These are phyloP conservation scores for Drosophila pandora DNA, from an alignment of 1,140 invertebrate species.

Conservation along the genomic window DNA sequence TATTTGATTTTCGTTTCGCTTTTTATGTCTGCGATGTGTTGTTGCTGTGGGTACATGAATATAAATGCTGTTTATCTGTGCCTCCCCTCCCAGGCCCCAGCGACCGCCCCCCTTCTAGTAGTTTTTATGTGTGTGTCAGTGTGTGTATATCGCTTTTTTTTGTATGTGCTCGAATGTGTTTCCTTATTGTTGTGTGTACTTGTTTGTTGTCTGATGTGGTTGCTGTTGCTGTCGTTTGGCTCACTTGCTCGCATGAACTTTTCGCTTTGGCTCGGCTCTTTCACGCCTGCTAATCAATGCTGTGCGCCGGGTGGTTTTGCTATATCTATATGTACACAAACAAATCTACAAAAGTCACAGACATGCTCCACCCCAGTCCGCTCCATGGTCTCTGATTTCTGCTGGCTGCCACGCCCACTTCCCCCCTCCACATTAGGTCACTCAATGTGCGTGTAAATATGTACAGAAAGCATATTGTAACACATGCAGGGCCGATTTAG, in stretches of 20 bases:
- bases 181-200: slow-evolving; percentile 81
- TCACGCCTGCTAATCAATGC: slow-evolving; percentile 75
- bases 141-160: slow-evolving; percentile 51
- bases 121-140: slow-evolving; percentile 39
- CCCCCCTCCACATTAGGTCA: slow-evolving; percentile 50
- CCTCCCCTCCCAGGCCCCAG: slow-evolving; percentile 16
- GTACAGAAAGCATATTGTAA: slow-evolving; percentile 63
- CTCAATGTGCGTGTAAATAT: slow-evolving; percentile 74
- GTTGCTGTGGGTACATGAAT: slow-evolving; percentile 74
- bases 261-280: slow-evolving; percentile 70
- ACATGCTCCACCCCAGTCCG: slow-evolving; percentile 30
- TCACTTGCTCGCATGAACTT: slow-evolving; percentile 74
- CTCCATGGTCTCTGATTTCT: not conserved
- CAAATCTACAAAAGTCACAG: slow-evolving; percentile 81
- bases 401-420: slow-evolving; percentile 9
- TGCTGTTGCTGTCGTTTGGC: slow-evolving; percentile 40
- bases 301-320: slow-evolving; percentile 77
- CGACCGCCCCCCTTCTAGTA: slow-evolving; percentile 35
- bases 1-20: slow-evolving; percentile 79
- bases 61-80: slow-evolving; percentile 80
- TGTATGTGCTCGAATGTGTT: slow-evolving; percentile 66
- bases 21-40: slow-evolving; percentile 55
- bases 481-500: slow-evolving; percentile 39
- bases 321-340: slow-evolving; percentile 83
- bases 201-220: slow-evolving; percentile 62